These are phyloP conservation scores for Holothuria glaberrima DNA, from an alignment of 35 echinoderm and acorn worm genomes.

Conservation along the genomic window DNA sequence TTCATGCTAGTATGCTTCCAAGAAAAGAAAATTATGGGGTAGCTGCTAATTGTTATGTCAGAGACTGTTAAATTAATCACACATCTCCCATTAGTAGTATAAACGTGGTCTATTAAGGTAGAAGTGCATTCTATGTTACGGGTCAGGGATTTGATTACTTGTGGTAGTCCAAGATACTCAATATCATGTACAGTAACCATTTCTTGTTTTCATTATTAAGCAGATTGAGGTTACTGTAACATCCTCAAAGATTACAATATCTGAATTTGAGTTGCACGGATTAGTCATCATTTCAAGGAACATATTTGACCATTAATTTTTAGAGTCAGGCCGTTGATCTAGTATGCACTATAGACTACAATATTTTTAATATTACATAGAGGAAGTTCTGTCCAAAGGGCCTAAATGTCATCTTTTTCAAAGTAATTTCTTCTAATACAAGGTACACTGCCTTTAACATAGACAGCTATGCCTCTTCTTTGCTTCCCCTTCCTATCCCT, in stretches of 20 bases:
- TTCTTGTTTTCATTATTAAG: neutral
- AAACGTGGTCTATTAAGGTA: neutral
- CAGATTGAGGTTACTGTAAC: neutral
- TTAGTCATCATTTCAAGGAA: slow-evolving; percentile 30
- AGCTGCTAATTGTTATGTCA: neutral
- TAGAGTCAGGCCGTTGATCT: slow-evolving; percentile 19
- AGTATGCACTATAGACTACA: slow-evolving; percentile 6
- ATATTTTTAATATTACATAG: slow-evolving; percentile 25
- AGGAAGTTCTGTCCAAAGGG: neutral
- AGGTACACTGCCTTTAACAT: neutral
- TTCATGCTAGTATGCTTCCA: neutral
- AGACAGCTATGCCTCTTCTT: neutral
- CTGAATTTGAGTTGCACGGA: neutral
- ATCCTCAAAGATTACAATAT: slow-evolving; percentile 12
- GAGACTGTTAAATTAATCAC: neutral
- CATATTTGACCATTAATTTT: neutral
- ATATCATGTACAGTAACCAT: slow-evolving; percentile 1
- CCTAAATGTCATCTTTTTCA: slow-evolving; percentile 7
- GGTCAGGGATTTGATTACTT: neutral
- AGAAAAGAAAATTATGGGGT: neutral
- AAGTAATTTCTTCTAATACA: neutral
- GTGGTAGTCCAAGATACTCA: neutral
- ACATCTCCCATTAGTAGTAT: neutral
- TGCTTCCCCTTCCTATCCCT: neutral
- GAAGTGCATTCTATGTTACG: neutral